Evolutionary conservation across 2,888 invertebrate genomes (phyloP).

Genomic region (Asteroscopus sphinx): DNA sequence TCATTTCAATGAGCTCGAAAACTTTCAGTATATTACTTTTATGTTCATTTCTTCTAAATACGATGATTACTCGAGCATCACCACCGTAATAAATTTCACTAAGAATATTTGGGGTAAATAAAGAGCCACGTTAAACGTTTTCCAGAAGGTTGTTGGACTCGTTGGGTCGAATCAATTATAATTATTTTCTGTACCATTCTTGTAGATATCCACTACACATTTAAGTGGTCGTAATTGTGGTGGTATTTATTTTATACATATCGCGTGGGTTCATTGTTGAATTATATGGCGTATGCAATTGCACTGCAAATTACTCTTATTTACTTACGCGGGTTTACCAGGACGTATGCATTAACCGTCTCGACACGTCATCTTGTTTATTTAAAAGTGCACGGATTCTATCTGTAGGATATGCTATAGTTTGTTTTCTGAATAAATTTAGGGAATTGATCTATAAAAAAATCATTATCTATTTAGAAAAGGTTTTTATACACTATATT

Average conservation of each 20-base stretch:
- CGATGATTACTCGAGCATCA: background rate
- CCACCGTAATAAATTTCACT: conserved; percentile 7
- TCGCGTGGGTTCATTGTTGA: conserved; percentile 66
- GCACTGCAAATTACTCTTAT: conserved; percentile 70
- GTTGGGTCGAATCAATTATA: conserved; percentile 52
- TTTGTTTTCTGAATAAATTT: conserved; percentile 1
- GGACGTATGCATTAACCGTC: conserved; percentile 58
- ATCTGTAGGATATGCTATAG: background rate
- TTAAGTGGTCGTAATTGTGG: conserved; percentile 65
- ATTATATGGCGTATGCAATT: conserved; percentile 67
- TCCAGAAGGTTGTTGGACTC: conserved; percentile 41
- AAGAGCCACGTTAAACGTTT: conserved; percentile 21
- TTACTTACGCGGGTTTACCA: conserved; percentile 61
- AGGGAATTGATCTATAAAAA: background rate
- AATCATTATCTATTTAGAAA: too few relatives aligned
- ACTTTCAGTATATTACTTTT: conserved; percentile 28
- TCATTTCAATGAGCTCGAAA: conserved; percentile 52
- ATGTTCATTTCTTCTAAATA: conserved; percentile 2
- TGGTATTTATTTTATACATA: conserved; percentile 56
- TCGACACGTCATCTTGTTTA: conserved; percentile 36
- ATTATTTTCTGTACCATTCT: conserved; percentile 53
- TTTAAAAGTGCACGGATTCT: conserved; percentile 15
- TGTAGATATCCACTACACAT: conserved; percentile 50
- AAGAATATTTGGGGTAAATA: conserved; percentile 31
- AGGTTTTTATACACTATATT: too few relatives aligned